These are phyloP conservation scores for Pelosia muscerda DNA, from an alignment of 2,888 invertebrate genomes.

Conservation along the genomic window DNA sequence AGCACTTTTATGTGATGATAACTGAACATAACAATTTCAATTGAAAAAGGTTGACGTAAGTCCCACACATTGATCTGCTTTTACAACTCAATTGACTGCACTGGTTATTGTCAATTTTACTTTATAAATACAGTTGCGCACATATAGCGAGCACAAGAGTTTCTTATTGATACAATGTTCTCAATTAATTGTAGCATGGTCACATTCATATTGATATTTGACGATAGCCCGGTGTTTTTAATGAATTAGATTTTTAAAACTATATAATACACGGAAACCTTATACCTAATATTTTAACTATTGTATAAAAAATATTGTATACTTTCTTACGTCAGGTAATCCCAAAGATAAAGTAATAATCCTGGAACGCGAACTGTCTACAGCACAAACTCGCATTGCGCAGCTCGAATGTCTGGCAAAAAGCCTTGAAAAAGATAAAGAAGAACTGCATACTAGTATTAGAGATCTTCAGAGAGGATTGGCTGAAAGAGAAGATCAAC, in stretches of 20 bases:
- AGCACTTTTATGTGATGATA: background rate
- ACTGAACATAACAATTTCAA: background rate
- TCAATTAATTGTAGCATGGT: background rate
- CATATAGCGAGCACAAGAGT: background rate
- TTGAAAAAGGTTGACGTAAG: background rate
- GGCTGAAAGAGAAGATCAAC: slow-evolving; percentile 76
- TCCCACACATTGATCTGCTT: background rate
- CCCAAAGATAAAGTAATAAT: slow-evolving; percentile 79
- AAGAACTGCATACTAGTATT: slow-evolving; percentile 89
- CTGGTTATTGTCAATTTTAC: background rate
- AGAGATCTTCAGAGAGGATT: slow-evolving; percentile 85
- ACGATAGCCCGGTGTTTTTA: too few relatives aligned
- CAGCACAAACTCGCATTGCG: slow-evolving; percentile 70
- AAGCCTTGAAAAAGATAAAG: slow-evolving; percentile 88
- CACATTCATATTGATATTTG: background rate
- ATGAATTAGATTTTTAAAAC: background rate
- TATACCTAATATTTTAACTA: background rate
- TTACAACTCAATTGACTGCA: slow-evolving; percentile 4
- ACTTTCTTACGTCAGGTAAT: slow-evolving; percentile 62
- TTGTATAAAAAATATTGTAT: background rate
- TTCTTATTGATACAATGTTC: slow-evolving; percentile 2
- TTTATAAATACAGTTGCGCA: slow-evolving; percentile 8
- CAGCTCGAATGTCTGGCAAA: slow-evolving; percentile 78
- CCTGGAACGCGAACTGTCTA: slow-evolving; percentile 75
- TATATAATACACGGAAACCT: background rate